Evolutionary conservation across 2,888 invertebrate species (phyloP), one percentile per base, ranked within the genome.

Genomic region (Ditylenchus weischeri): DNA sequence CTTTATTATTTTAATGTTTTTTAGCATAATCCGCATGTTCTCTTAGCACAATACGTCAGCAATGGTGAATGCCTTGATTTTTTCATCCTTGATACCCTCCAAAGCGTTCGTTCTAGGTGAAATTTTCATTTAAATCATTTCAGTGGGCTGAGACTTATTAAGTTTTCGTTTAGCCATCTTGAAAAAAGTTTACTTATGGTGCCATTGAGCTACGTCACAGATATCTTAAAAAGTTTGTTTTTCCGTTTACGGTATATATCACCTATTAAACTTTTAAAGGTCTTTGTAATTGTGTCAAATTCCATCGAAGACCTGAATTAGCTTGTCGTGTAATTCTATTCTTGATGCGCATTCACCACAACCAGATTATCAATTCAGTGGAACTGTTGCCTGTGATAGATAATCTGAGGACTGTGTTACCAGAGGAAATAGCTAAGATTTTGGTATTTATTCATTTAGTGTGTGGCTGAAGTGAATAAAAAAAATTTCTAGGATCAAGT

Each of bases 111-210:
- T 72, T 87, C 91, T 1, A 92, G 90, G 67, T 67, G 3, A 13
- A n/a, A n/a, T n/a, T 18, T 29, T 15, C 36, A 36, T 35, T 54
- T 11, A 10, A 54, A 54, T 7, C 3, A 15, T 54, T 10, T 1
- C 29, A 18, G 5, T 10, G 1, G 21, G 6, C 13, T 21, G 7
- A 36, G 4, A 59, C 13, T 10, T 60, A 59, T 23, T 36, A 13
- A 6, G 36, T 18, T 23, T 47, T 54, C 1, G 1, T 70, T 64
- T 70, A 92, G 94, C 82, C 93, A 95, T 82, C 84, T 96, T 70
- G 93, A 95, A 84, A 92, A 93, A 84, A 88, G 92, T 0, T 86
- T 96, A 0, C 85, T 94, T 0, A 86, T 93, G 15, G 85, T 96
- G 57, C 92, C 94, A 0, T 91, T 93, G 83, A 87, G 89, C 62